phyloP scores from a whole-genome alignment of 2,113 vertebrate species.

The Canis aureus region DNA sequence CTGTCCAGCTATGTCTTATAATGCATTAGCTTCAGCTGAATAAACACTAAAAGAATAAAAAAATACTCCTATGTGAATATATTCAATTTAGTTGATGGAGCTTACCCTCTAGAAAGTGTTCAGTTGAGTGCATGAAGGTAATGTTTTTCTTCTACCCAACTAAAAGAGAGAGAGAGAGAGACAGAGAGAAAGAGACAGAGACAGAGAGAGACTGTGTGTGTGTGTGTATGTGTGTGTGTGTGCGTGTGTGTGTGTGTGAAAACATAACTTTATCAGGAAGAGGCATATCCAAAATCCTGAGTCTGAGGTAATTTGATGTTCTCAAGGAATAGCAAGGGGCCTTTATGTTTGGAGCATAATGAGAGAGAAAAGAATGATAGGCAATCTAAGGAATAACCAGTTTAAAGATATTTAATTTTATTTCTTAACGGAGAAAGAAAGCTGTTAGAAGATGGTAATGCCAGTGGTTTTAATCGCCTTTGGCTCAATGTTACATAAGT shows the following conservation, averaged over 20 bases:
- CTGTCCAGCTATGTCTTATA: slow-evolving; percentile 33
- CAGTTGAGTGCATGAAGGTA: background rate
- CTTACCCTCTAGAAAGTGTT: background rate
- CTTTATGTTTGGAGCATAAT: background rate
- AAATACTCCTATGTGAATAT: background rate
- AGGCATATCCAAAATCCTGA: background rate
- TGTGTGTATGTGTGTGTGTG: background rate
- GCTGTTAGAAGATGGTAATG: background rate
- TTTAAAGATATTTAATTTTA: background rate
- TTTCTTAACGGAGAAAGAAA: background rate
- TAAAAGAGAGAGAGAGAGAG: background rate
- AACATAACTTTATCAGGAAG: background rate
- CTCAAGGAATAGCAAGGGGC: background rate
- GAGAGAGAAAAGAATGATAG: background rate
- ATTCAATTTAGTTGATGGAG: background rate
- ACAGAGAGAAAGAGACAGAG: too few species aligned
- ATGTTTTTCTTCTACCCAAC: background rate
- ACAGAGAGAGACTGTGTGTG: background rate
- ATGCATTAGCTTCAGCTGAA: slow-evolving; percentile 16
- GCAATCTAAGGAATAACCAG: background rate
- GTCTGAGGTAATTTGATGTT: background rate
- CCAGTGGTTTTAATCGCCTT: background rate
- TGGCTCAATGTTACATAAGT: background rate
- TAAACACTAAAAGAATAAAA: slow-evolving; percentile 5
- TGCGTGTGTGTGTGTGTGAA: background rate